Conservation (phyloP, 2,113 vertebrate genomes). For the Dissostichus mawsoni region DNA sequence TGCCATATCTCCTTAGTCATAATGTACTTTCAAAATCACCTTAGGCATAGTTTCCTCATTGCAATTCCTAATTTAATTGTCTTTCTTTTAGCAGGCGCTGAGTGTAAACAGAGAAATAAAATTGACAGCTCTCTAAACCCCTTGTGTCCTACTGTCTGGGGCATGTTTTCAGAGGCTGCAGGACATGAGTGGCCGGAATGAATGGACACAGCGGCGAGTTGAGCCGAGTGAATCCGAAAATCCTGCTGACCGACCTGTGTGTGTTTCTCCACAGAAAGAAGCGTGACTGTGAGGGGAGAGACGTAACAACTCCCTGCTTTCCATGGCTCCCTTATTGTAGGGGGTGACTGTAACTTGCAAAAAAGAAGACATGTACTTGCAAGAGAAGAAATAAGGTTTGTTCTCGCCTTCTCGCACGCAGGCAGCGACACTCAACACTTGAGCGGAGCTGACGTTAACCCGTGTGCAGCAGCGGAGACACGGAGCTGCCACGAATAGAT, state of each 20-base stretch:
- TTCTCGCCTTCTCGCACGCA: conserved; percentile 7
- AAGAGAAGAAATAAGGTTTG: conserved; percentile 17
- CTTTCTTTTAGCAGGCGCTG: conserved; percentile 4
- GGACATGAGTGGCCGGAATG: conserved; percentile 32
- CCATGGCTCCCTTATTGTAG: conserved; percentile 37
- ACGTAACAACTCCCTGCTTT: conserved; percentile 40
- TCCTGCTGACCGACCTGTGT: conserved; percentile 73
- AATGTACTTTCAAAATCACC: conserved; percentile 3
- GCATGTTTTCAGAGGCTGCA: not conserved
- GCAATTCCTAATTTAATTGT: not conserved
- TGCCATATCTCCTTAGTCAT: not conserved
- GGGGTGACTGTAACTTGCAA: not conserved
- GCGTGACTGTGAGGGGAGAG: conserved; percentile 74
- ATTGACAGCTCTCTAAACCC: not conserved
- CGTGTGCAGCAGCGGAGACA: conserved; percentile 31
- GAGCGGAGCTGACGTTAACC: conserved; percentile 57
- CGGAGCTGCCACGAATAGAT: conserved; percentile 70
- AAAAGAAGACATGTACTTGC: too few species aligned
- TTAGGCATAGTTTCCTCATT: not conserved
- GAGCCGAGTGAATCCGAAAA: conserved; percentile 77
- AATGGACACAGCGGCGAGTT: conserved; percentile 62
- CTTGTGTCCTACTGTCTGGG: not conserved
- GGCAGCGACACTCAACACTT: conserved; percentile 48
- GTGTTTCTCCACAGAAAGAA: conserved; percentile 62
- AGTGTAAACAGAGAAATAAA: not conserved